Evolutionary conservation across 2,888 invertebrate species (phyloP).

Genomic region (Eremobia ochroleuca): DNA sequence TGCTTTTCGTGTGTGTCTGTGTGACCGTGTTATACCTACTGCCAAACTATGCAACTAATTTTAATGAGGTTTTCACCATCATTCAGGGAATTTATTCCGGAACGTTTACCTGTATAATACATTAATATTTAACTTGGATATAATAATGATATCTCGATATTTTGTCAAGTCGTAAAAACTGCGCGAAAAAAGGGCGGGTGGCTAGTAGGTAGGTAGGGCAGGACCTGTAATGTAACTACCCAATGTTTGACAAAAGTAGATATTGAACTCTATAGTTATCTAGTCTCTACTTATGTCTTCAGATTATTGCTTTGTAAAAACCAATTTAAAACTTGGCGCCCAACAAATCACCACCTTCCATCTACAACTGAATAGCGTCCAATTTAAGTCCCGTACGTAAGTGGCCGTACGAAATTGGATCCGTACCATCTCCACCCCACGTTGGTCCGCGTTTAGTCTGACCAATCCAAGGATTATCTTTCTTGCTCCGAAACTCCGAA

Average conservation of each 20-base stretch:
- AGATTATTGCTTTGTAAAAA: background rate
- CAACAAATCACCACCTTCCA: background rate
- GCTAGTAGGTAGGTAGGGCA: no score
- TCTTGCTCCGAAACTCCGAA: slow-evolving; percentile 73
- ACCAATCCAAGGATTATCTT: slow-evolving; percentile 86
- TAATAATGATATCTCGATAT: no score
- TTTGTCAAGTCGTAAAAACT: no score
- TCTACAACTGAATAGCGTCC: slow-evolving; percentile 44
- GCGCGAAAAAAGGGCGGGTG: no score
- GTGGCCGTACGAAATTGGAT: slow-evolving; percentile 74
- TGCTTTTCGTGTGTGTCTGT: background rate
- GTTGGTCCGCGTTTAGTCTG: slow-evolving; percentile 68
- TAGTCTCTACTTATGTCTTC: no score
- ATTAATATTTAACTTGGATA: no score
- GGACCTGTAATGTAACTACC: background rate
- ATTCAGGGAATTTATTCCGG: background rate
- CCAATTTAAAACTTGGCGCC: background rate
- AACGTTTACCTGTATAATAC: background rate
- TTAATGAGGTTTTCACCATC: background rate
- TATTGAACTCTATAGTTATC: background rate
- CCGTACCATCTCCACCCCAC: slow-evolving; percentile 70
- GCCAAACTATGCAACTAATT: background rate
- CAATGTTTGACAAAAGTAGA: background rate
- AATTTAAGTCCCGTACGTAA: slow-evolving; percentile 57
- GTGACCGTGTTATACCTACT: background rate